A percentile compares a stretch with the other conserved stretches of the same genome.
Evolutionary conservation across 2,888 invertebrate genomes (phyloP).

Genomic region (Mamestra brassicae): DNA sequence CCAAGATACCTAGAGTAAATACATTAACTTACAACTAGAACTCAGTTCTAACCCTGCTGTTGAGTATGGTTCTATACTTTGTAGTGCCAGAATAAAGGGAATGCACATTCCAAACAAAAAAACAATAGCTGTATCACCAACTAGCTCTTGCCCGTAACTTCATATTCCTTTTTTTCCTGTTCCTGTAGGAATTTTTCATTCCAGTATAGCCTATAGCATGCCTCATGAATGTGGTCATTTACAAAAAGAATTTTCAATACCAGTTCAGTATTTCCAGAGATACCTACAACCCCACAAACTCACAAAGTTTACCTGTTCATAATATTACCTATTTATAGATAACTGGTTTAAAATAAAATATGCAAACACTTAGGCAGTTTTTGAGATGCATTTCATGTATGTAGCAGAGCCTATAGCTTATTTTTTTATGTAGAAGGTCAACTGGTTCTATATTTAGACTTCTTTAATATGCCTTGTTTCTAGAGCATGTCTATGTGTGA

Average conservation of each 20-base stretch:
- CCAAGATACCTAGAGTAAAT: not conserved
- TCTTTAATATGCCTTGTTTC: not conserved
- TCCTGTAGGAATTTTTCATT: too few species aligned
- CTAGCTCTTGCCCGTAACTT: too few species aligned
- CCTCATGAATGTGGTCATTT: too few species aligned
- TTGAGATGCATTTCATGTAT: not conserved
- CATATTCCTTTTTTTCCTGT: too few species aligned
- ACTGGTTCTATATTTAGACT: conserved; percentile 31
- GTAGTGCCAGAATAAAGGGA: not conserved
- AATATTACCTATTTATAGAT: too few species aligned
- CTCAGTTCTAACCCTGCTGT: not conserved
- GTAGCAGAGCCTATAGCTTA: not conserved
- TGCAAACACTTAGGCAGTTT: not conserved
- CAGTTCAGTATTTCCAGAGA: too few species aligned
- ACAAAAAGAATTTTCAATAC: too few species aligned
- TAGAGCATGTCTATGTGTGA: not conserved
- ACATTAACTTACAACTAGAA: not conserved
- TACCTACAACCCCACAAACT: too few species aligned
- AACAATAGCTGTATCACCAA: not conserved
- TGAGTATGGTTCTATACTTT: not conserved
- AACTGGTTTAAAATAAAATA: not conserved
- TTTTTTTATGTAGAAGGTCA: conserved; percentile 26
- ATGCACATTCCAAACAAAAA: not conserved
- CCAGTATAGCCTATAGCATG: too few species aligned
- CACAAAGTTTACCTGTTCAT: too few species aligned